Base-by-base conservation (phyloP, 2,888 invertebrate genomes). In the Caenorhabditis uteleia region DNA sequence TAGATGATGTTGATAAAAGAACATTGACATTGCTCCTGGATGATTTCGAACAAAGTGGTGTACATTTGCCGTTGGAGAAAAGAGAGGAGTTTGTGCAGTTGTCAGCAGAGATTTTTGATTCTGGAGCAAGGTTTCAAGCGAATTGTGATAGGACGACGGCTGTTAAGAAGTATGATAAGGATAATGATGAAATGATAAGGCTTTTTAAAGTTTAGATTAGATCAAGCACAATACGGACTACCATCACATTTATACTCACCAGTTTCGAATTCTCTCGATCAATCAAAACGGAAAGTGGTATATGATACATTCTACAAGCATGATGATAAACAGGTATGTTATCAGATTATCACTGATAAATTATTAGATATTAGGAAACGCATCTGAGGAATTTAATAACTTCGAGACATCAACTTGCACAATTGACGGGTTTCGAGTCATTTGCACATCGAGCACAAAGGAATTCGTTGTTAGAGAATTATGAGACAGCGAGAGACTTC, bases 1-100 rank as follows among this genome's bases (percentile, higher is more conserved):
- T 80, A 88, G 79, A 80, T 45, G 62, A 64, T 16, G 68, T 91
- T 0, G 97, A 98, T 83, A 85, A 89, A 56, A 91, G 94, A 82
- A 91, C 97, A 0, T 90, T 91, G 0, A 88, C 90, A 77, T 86
- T 98, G 42, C 95, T 98, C 84, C 86, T 95, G 6, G 92, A 93
- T 83, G 97, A 98, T 85, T 98, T 98, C 85, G 95, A 98, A 83
- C 94, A 95, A 84, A 91, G 92, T 83, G 98, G 97, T 2, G 97
- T 99, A 62, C 95, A 98, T 84, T 86, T 98, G 58, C 88, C 89
- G 8, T 90, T 92, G 66, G 85, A 86, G 0, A 88, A 90, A 39
- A 61, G 66, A 25, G 34, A 36, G 10, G 29, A 64, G 5, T 73
- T 73, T 42, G 73, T 73, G 8, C 26, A 56, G 10, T 34, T 73